Percentiles rank a stretch among this genome's conserved stretches.
phyloP scores from a whole-genome alignment of 2,797 vertebrate species.

The Ambastaia sidthimunki region DNA sequence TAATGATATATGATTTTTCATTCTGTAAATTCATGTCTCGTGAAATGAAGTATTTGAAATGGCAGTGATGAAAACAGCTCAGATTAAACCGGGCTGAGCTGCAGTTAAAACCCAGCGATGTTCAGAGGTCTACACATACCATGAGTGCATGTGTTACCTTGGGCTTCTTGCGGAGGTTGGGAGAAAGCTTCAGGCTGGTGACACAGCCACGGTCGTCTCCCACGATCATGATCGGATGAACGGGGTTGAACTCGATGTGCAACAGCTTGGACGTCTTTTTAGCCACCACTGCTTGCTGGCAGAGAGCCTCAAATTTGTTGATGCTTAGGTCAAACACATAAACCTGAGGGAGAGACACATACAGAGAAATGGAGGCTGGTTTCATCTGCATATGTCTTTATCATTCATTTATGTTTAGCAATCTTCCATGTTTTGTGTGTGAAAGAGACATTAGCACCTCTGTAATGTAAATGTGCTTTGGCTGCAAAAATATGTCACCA shows the following conservation, averaged over 20 bases:
- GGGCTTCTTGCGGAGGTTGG: constrained; percentile 91
- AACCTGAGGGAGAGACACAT: constrained; percentile 72
- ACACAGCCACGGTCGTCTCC: constrained; percentile 85
- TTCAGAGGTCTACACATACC: background rate
- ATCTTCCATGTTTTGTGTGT: constrained; percentile 14
- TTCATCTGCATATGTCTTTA: background rate
- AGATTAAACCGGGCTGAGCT: background rate
- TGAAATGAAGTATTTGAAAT: background rate
- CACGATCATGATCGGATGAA: constrained; percentile 86
- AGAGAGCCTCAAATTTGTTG: constrained; percentile 90
- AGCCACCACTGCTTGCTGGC: constrained; percentile 84
- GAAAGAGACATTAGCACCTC: constrained; percentile 4
- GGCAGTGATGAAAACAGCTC: background rate
- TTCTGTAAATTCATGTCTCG: background rate
- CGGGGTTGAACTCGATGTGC: constrained; percentile 88
- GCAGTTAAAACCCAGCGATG: background rate
- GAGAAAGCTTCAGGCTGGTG: constrained; percentile 91
- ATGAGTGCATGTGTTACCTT: constrained; percentile 80
- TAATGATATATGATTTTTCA: background rate
- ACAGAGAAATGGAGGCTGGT: constrained; percentile 6
- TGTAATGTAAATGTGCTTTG: constrained; percentile 21
- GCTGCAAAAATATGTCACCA: constrained; percentile 2
- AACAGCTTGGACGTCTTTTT: constrained; percentile 88
- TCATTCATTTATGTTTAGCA: background rate
- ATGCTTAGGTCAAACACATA: constrained; percentile 90